Conservation (phyloP, 2,888 invertebrate species). For the Hymenopus coronatus region DNA sequence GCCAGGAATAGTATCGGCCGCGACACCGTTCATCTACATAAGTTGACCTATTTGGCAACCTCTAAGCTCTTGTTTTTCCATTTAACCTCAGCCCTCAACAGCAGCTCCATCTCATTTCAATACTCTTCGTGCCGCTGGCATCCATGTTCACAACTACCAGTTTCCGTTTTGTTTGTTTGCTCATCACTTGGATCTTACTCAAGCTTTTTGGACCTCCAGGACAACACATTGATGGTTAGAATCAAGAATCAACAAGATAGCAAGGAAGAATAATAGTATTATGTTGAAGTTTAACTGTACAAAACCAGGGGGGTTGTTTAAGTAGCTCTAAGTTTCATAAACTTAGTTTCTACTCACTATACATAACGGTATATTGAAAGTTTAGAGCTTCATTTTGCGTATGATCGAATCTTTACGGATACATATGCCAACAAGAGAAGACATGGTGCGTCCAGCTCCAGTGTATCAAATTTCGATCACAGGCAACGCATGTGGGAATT, state of each 20-base stretch:
- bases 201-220: not conserved
- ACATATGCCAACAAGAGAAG: no score
- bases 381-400: no score
- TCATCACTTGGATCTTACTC: not conserved
- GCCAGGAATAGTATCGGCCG: slow-evolving; percentile 2
- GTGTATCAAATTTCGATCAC: no score
- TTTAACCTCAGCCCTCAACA: not conserved
- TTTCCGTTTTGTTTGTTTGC: not conserved
- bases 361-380: no score
- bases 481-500: no score
- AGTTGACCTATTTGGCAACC: slow-evolving; percentile 16
- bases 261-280: no score
- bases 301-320: no score
- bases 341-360: no score
- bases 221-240: not conserved
- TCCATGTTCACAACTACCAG: not conserved
- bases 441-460: no score
- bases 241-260: not conserved
- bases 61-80: not conserved
- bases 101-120: not conserved
- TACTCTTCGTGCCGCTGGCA: not conserved
- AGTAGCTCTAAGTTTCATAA: no score
- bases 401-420: no score
- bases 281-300: no score
- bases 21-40: slow-evolving; percentile 11